These are phyloP conservation scores for Crotalus horridus DNA, from an alignment of 2,113 vertebrate genomes.

Conservation along the genomic window DNA sequence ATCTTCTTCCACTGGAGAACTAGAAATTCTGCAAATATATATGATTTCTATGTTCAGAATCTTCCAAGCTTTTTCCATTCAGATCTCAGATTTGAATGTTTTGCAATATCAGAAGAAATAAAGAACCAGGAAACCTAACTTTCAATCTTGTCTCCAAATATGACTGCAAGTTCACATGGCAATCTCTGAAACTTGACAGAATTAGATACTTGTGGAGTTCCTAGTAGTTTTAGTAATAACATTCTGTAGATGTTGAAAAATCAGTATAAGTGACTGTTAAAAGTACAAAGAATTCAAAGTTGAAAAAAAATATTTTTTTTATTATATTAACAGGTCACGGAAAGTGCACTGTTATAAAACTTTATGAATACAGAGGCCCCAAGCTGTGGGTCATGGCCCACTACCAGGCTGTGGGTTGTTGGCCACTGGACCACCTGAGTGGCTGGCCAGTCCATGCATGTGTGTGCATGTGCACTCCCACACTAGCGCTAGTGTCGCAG, in stretches of 20 bases:
- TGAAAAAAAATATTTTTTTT: constrained; percentile 3
- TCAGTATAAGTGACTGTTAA: not conserved
- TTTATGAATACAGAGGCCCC: not conserved
- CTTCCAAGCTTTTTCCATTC: constrained; percentile 1
- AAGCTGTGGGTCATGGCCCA: no score
- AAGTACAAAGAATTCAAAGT: not conserved
- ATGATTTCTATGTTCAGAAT: not conserved
- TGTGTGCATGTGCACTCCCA: no score
- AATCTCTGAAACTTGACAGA: not conserved
- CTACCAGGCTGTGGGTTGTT: no score
- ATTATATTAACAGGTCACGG: not conserved
- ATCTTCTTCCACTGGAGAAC: not conserved
- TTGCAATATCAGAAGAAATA: not conserved
- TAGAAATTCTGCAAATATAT: not conserved
- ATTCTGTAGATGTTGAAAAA: not conserved
- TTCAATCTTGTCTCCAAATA: not conserved
- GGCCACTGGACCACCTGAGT: no score
- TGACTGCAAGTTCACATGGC: not conserved
- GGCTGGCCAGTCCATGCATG: no score
- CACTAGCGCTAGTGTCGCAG: no score
- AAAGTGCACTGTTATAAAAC: not conserved
- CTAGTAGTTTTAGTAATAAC: not conserved
- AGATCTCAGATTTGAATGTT: not conserved
- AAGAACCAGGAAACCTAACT: not conserved
- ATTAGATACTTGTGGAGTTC: not conserved